Base-by-base conservation (phyloP, 2,797 vertebrate species). In the Kryptopterus vitreolus region DNA sequence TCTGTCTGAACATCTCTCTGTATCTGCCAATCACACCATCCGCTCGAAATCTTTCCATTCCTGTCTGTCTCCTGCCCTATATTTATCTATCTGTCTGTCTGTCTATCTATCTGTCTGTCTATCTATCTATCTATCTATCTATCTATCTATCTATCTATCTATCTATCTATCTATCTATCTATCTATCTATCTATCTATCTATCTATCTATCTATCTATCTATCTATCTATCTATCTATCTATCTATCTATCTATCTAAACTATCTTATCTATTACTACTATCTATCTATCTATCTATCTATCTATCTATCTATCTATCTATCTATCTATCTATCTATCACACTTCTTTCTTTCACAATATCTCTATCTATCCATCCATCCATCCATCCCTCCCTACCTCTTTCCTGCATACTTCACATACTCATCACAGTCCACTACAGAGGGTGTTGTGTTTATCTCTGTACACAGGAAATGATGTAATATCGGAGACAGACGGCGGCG, bases 391-490 rank as follows among this genome's bases (percentile, higher is more conserved):
- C n/a, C 15, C 20, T 57, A 11, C 15, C 4, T 66, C 53, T 48
- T 33, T 65, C 57, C 12, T 12, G 31, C 3, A 57, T 57, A 22
- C 24, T 35, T 26, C 12, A 11, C 69, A 71, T n/a, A n/a, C n/a
- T n/a, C n/a, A 29, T 53, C 24, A 1, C 2, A 55, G 50, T 52
- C 48, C 26, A 38, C 50, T 11, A 59, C 9, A 3, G n/a, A 74
- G 38, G 20, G 46, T 46, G 9, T 58, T 35, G 20, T 50, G 24
- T 15, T 31, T 24, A 24, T 22, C 29, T 63, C n/a, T 24, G 26
- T 13, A 79, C 57, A 62, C 70, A 46, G 16, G 13, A 1, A 38
- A 24, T 73, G 15, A 61, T 77, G 77, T 79, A 66, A 50, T 76
- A 61, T 80, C 7, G 15, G 59, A 80, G 33, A 82, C 31, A 24